Percentiles rank a stretch among this genome's conserved stretches.
Conservation (phyloP, 2,888 invertebrate species). For the Cartodere bifasciata region DNA sequence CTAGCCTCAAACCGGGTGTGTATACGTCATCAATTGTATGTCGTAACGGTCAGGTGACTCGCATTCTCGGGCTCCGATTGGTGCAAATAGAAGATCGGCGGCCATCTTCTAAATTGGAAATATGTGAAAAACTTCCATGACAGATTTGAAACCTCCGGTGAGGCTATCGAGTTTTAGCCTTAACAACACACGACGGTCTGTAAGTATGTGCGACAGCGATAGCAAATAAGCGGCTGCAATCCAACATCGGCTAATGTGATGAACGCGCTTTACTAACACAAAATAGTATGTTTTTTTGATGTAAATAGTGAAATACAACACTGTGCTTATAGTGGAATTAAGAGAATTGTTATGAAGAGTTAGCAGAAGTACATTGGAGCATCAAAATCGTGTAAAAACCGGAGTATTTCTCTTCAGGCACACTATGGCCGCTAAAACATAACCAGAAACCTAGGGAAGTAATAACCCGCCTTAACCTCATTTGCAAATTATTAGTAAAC, state of each 20-base stretch:
- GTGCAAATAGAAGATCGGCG: conserved; percentile 33
- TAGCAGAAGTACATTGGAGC: too few species aligned
- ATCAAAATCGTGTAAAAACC: conserved; percentile 29
- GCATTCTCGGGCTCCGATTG: conserved; percentile 31
- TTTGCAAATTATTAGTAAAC: conserved; percentile 26
- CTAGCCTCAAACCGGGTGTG: conserved; percentile 30
- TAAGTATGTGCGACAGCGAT: not conserved
- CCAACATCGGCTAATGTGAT: conserved; percentile 11
- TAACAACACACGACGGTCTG: not conserved
- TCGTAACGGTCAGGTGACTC: conserved; percentile 31
- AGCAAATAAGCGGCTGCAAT: conserved; percentile 13
- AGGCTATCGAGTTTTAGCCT: conserved; percentile 29
- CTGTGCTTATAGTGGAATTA: too few species aligned
- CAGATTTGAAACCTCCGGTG: conserved; percentile 43
- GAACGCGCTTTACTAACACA: conserved; percentile 21
- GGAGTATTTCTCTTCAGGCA: conserved; percentile 30
- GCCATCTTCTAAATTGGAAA: conserved; percentile 59
- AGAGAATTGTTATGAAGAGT: too few species aligned
- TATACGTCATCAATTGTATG: conserved; percentile 34
- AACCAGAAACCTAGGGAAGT: conserved; percentile 29
- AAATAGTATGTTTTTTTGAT: conserved; percentile 13
- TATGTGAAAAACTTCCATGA: conserved; percentile 34
- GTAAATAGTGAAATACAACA: conserved; percentile 17
- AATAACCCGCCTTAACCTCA: conserved; percentile 34
- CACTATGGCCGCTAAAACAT: conserved; percentile 36